These are phyloP conservation scores for Dolichotis patagonum DNA, from an alignment of 2,113 vertebrate species.

Conservation along the genomic window DNA sequence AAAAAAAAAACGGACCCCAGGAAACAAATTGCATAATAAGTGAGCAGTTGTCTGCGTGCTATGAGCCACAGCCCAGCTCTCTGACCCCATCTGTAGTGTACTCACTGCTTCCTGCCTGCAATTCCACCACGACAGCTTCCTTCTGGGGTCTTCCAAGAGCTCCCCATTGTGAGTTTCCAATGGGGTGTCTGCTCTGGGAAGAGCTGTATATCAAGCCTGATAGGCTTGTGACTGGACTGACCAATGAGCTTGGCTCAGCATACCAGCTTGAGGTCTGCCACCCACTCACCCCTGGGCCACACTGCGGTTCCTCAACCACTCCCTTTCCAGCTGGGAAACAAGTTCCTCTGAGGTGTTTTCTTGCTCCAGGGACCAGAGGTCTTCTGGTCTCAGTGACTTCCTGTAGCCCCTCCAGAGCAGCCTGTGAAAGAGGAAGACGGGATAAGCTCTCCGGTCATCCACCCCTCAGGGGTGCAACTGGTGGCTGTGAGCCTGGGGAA, in stretches of 20 bases:
- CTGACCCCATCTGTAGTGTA: neutral
- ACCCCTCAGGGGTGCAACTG: neutral
- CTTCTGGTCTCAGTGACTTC: slow-evolving; percentile 86
- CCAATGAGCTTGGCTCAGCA: neutral
- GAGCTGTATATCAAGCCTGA: neutral
- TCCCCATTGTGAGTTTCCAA: neutral
- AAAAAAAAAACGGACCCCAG: neutral
- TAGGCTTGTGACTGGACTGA: neutral
- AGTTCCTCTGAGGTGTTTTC: slow-evolving; percentile 92
- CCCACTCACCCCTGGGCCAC: slow-evolving; percentile 78
- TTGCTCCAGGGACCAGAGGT: slow-evolving; percentile 92
- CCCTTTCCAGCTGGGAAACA: slow-evolving; percentile 89
- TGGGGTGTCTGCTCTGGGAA: neutral
- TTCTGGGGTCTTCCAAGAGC: neutral
- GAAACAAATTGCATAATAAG: neutral
- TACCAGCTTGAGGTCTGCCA: too few relatives aligned
- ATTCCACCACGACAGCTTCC: accelerated
- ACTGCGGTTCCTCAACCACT: slow-evolving; percentile 86
- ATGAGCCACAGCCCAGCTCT: neutral
- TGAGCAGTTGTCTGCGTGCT: neutral
- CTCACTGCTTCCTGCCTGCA: neutral
- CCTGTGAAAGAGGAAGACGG: slow-evolving; percentile 81
- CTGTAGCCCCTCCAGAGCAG: slow-evolving; percentile 92
- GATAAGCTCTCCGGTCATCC: neutral
- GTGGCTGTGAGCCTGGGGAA: neutral